Evolutionary conservation across 2,888 invertebrate genomes (phyloP).

Genomic region (Sminthurinus aureus): DNA sequence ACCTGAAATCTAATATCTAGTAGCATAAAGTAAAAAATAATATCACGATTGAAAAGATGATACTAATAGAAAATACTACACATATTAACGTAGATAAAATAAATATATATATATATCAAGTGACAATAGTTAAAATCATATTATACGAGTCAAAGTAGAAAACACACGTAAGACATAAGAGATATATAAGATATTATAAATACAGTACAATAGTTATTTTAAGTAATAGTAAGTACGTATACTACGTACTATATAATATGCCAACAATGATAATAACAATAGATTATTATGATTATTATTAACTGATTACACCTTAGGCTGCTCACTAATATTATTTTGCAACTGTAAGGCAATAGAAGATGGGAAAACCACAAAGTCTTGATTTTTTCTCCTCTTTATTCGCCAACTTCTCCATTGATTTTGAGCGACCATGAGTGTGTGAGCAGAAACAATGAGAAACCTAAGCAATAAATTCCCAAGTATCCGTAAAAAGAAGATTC

Average conservation of each 20-base stretch:
- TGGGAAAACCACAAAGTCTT: constrained; percentile 30
- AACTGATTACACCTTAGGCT: neutral
- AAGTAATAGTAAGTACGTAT: too few relatives aligned
- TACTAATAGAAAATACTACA: neutral
- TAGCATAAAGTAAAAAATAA: too few relatives aligned
- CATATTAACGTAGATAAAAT: neutral
- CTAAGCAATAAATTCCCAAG: constrained; percentile 20
- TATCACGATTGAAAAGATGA: too few relatives aligned
- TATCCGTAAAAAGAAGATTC: constrained; percentile 36
- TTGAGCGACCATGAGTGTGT: constrained; percentile 22
- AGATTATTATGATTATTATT: too few relatives aligned
- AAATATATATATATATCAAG: neutral
- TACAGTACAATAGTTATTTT: neutral
- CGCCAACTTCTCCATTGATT: constrained; percentile 29
- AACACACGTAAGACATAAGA: too few relatives aligned
- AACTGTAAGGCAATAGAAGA: constrained; percentile 5
- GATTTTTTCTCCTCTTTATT: constrained; percentile 21
- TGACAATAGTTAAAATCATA: neutral
- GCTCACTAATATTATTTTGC: neutral
- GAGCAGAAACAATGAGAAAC: constrained; percentile 13
- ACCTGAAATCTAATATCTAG: too few relatives aligned
- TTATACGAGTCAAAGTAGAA: too few relatives aligned
- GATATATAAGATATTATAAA: neutral
- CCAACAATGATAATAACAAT: too few relatives aligned
- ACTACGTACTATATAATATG: too few relatives aligned